Evolutionary conservation across 2,888 invertebrate species (phyloP).

Genomic region (Amphipoea oculea): DNA sequence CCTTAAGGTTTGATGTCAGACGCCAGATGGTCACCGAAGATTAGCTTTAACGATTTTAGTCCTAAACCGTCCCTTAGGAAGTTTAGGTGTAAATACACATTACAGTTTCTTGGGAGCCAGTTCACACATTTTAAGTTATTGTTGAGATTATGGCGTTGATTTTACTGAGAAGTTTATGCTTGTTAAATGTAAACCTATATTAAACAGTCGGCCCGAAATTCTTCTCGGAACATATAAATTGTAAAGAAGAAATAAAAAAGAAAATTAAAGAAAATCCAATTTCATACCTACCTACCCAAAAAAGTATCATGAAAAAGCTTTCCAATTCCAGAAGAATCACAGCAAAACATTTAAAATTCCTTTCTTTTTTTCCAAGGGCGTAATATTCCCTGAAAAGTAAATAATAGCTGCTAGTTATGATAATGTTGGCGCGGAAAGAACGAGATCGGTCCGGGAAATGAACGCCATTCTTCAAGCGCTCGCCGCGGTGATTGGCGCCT

Average conservation of each 20-base stretch:
- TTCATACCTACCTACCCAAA: not conserved
- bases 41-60: slow-evolving; percentile 56
- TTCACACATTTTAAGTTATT: slow-evolving; percentile 47
- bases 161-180: slow-evolving; percentile 26
- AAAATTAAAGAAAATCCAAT: slow-evolving; percentile 17
- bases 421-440: slow-evolving; percentile 80
- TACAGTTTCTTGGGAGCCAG: slow-evolving; percentile 41
- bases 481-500: slow-evolving; percentile 78
- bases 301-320: not conserved
- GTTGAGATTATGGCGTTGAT: slow-evolving; percentile 35
- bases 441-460: slow-evolving; percentile 82
- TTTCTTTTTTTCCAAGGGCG: slow-evolving; percentile 36
- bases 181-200: not conserved
- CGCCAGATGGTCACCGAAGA: slow-evolving; percentile 49
- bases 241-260: not conserved
- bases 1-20: slow-evolving; percentile 43
- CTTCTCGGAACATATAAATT: not conserved
- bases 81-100: slow-evolving; percentile 36
- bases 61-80: slow-evolving; percentile 45
- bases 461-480: slow-evolving; percentile 79
- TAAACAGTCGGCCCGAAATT: not conserved
- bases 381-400: slow-evolving; percentile 68
- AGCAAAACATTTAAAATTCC: slow-evolving; percentile 23
- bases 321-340: slow-evolving; percentile 35
- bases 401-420: slow-evolving; percentile 79